Evolutionary conservation across 2,888 invertebrate species (phyloP).

Genomic region (Incurvaria masculella): DNA sequence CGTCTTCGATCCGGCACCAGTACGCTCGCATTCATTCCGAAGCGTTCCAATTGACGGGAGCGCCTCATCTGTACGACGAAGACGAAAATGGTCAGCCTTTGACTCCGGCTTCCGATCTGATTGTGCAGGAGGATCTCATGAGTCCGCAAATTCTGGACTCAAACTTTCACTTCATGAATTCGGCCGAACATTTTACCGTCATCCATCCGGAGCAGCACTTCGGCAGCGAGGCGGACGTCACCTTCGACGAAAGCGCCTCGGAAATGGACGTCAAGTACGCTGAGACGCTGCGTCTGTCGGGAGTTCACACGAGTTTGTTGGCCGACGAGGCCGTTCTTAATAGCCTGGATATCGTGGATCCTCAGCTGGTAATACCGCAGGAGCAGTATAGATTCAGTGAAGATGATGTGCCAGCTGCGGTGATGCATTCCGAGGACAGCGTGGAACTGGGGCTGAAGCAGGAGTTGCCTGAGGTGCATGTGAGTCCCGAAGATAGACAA

Average conservation of each 20-base stretch:
- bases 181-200: conserved; percentile 51
- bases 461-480: conserved; percentile 46
- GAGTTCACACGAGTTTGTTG: not conserved
- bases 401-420: conserved; percentile 34
- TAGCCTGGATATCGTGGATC: conserved; percentile 23
- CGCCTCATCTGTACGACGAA: conserved; percentile 57
- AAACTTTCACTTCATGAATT: conserved; percentile 49
- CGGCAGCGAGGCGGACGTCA: conserved; percentile 37
- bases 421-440: conserved; percentile 39
- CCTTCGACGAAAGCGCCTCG: conserved; percentile 27
- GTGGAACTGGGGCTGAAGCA: conserved; percentile 47
- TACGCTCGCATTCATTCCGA: conserved; percentile 61
- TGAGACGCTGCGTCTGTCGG: conserved; percentile 28
- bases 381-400: conserved; percentile 36
- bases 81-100: conserved; percentile 60
- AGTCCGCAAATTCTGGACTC: conserved; percentile 46
- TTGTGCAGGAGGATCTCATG: conserved; percentile 47
- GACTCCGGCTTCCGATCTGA: conserved; percentile 46
- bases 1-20: conserved; percentile 51
- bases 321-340: not conserved
- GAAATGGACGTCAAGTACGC: conserved; percentile 51
- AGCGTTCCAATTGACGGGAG: conserved; percentile 61
- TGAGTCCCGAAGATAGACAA: conserved; percentile 46
- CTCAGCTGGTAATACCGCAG: conserved; percentile 32
- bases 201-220: conserved; percentile 43